Base-by-base conservation (phyloP, 2,888 invertebrate genomes). In the Pandemis heparana region DNA sequence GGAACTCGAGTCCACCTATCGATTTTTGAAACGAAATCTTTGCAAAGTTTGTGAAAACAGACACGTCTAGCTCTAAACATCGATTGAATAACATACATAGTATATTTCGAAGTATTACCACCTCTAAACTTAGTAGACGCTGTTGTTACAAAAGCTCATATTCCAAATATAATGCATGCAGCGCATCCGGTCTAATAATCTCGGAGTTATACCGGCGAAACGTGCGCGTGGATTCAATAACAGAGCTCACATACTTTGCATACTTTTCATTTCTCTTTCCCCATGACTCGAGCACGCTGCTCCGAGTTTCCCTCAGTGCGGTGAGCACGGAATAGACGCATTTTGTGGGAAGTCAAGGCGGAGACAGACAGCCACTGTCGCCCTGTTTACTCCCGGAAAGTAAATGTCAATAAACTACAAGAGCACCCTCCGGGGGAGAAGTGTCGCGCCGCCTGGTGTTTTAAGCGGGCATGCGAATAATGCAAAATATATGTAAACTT, bases 341-440 rank as follows among this genome's bases (percentile, higher is more conserved):
- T 82, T 81, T 79, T 79, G 75, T 80, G 84, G 79, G 69, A 80
- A 82, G 85, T 84, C 80, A 82, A 85, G 83, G 78, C 79, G 64
- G 82, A 85, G 86, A 85, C 81, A 86, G 87, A 82, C 88, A 88
- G 84, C 85, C 83, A 83, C 86, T 87, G 88, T 86, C 85, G 82
- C 83, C 80, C 78, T 92, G 92, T 94, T 94, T 94, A 88, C 90
- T 85, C 89, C 85, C 84, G 81, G 87, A 89, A 92, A 94, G 94
- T 94, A 92, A 94, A 94, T 92, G 94, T 93, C 93, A 94, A 94
- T 92, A 94, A 90, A 90, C 87, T 89, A 89, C 88, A 89, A 90
- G 89, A 85, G 84, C 82, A 80, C 85, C 85, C 89, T 87, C 85
- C 80, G 78, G 87, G 89, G 85, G 85, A 85, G 86, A 87, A 89